phyloP scores from a whole-genome alignment of 2,113 vertebrate genomes.

The Gavia stellata region DNA sequence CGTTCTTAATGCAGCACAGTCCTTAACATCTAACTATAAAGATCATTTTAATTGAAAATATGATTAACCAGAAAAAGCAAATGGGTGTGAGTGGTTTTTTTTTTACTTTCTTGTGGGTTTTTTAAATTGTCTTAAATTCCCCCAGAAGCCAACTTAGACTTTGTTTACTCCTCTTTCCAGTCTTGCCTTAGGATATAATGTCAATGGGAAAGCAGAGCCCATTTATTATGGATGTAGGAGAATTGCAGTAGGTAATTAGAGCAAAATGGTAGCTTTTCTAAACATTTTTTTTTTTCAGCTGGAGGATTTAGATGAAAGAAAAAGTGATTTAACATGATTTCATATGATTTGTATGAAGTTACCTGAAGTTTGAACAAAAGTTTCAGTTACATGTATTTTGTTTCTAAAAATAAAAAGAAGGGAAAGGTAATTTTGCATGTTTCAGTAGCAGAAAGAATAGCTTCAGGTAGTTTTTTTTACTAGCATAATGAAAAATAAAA shows the following conservation, averaged over 20 bases:
- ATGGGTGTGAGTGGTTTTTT: background rate
- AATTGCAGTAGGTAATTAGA: slow-evolving; percentile 4
- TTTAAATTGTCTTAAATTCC: background rate
- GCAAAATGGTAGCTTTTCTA: slow-evolving; percentile 10
- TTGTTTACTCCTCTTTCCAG: slow-evolving; percentile 40
- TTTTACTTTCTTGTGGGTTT: slow-evolving; percentile 28
- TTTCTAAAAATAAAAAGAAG: background rate
- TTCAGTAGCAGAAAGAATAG: background rate
- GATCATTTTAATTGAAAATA: slow-evolving; percentile 43
- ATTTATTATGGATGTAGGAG: slow-evolving; percentile 7
- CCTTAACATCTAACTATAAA: background rate
- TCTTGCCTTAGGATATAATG: slow-evolving; percentile 25
- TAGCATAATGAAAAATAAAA: background rate
- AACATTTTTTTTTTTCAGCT: background rate
- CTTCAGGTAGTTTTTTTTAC: background rate
- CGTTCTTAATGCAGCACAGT: background rate
- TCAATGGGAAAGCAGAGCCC: slow-evolving; percentile 36
- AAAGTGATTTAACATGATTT: background rate
- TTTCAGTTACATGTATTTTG: background rate
- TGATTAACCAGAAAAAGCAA: background rate
- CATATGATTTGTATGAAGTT: background rate
- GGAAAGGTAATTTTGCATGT: background rate
- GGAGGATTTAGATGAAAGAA: background rate
- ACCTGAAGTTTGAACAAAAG: background rate
- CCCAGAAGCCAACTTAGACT: slow-evolving; percentile 10